phyloP scores from a whole-genome alignment of 2,888 invertebrate genomes.

The Cerastoderma edule region DNA sequence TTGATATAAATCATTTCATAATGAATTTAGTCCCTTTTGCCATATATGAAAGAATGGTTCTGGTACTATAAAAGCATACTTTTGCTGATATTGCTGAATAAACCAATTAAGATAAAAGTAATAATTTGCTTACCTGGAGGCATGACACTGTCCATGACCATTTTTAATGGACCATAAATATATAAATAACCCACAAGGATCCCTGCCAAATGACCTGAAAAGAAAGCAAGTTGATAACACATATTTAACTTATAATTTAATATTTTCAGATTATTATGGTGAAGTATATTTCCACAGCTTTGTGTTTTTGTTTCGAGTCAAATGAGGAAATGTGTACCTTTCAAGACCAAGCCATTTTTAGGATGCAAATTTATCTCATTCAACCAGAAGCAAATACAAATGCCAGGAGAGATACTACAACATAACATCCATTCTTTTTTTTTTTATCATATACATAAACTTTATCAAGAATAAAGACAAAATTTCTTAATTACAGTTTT shows the following conservation, averaged over 20 bases:
- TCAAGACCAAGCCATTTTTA: background rate
- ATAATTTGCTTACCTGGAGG: constrained; percentile 63
- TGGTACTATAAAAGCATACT: too few relatives aligned
- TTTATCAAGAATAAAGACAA: too few relatives aligned
- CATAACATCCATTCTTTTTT: too few relatives aligned
- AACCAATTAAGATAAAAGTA: background rate
- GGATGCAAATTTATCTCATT: too few relatives aligned
- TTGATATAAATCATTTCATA: too few relatives aligned
- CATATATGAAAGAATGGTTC: too few relatives aligned
- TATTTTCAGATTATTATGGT: background rate
- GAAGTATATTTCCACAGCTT: background rate
- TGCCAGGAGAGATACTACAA: too few relatives aligned
- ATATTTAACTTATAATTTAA: background rate
- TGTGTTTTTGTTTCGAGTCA: too few relatives aligned
- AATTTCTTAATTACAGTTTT: too few relatives aligned
- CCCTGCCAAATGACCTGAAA: constrained; percentile 87
- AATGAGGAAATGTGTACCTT: background rate
- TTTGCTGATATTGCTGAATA: background rate
- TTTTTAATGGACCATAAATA: constrained; percentile 85
- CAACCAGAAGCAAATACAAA: too few relatives aligned
- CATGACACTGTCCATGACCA: constrained; percentile 78
- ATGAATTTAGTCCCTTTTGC: too few relatives aligned
- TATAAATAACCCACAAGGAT: constrained; percentile 87
- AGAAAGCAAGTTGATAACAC: background rate
- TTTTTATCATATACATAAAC: too few relatives aligned